Base-by-base conservation (phyloP, 1,140 invertebrate genomes). In the Maconellicoccus hirsutus region DNA sequence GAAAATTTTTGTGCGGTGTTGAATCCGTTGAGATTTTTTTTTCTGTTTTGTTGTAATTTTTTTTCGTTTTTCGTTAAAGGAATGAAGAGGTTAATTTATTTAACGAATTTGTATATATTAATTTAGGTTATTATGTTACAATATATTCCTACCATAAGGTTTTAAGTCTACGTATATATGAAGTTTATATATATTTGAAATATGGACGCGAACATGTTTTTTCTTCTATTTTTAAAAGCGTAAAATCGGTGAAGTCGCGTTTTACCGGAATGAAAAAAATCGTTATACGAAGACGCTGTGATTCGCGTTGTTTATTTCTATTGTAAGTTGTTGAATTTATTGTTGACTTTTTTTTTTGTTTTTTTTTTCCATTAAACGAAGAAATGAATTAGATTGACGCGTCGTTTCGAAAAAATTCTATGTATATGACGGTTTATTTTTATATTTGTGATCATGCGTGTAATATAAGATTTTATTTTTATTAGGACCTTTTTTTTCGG, bases 61-160 rank as follows among this genome's bases (percentile, higher is more conserved):
- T 38, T 38, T 38, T 14, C 14, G 6, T 52, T 4, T 16, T 52
- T 52, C 6, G n/a, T 52, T 16, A 52, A 52, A 52, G 42, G 42
- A 52, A 52, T 52, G 16, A 52, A 52, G n/a, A 19, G n/a, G 42
- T 52, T 52, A 52, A 52, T 52, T 52, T 52, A 52, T 52, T 52
- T 52, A 52, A 52, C n/a, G n/a, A 52, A 52, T 52, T 8, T 52
- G 42, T 52, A 52, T 16, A 52, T 52, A 52, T 52, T 33, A 33
- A 33, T 33, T 33, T 33, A 33, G 29, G 29, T 33, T 33, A 6
- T 6, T 33, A 6, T 33, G 29, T 12, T 52, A 52, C n/a, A 19
- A 14, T 16, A 52, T 52, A 52, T 52, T 52, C 42, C 42, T 52
- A 52, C 42, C 42, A 52, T 52, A 52, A n/a, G 42, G 12, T 52